Percentiles rank a stretch among this genome's conserved stretches.
Evolutionary conservation across 2,113 vertebrate species (phyloP).

Genomic region (Procapra przewalskii): DNA sequence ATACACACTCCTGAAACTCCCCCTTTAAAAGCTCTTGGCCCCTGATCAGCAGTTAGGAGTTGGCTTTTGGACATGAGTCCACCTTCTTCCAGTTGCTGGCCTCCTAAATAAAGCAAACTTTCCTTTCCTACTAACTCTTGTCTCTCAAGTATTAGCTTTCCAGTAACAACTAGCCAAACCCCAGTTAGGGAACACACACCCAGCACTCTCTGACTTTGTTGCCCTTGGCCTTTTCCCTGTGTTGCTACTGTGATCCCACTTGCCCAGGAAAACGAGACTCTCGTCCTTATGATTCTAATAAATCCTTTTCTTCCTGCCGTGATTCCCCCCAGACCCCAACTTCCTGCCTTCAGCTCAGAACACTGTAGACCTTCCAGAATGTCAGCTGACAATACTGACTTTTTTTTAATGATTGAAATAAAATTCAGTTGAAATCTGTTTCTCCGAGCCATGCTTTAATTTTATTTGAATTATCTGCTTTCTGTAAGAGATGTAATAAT

Average conservation of each 20-base stretch:
- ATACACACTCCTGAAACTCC: neutral
- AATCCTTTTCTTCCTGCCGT: too few relatives aligned
- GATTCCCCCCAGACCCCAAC: neutral
- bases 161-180: neutral
- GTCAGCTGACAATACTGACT: neutral
- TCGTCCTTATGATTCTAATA: neutral
- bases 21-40: neutral
- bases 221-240: neutral
- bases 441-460: neutral
- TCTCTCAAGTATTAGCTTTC: neutral
- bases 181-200: neutral
- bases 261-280: neutral
- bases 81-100: neutral
- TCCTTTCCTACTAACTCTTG: neutral
- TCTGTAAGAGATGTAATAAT: neutral
- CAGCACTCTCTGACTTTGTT: neutral
- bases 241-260: neutral
- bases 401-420: neutral
- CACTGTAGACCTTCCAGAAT: neutral
- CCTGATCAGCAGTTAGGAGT: neutral
- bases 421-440: neutral
- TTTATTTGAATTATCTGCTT: neutral
- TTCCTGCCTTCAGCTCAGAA: neutral
- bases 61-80: neutral
- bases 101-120: neutral